Conservation (phyloP, 2,113 vertebrate species). For the Phaethornis superciliosus region DNA sequence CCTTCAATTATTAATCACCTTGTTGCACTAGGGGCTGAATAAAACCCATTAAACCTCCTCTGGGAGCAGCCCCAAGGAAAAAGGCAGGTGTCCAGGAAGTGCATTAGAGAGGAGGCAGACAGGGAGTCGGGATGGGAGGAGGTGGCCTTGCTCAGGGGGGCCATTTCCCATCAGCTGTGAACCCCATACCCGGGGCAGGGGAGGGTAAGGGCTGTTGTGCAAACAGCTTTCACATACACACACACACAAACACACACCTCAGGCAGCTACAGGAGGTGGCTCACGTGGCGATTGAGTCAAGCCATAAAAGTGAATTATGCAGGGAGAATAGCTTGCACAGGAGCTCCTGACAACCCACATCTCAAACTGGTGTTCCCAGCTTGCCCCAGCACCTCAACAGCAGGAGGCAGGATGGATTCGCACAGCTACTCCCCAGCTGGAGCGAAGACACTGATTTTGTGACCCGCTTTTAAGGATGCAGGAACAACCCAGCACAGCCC, state of each 20-base stretch:
- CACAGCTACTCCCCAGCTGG: not conserved
- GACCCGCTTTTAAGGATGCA: not conserved
- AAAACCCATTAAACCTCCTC: slow-evolving; percentile 36
- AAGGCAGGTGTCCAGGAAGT: slow-evolving; percentile 47
- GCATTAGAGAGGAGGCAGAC: slow-evolving; percentile 21
- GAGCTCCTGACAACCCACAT: not conserved
- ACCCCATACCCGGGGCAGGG: not conserved
- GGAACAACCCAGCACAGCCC: not conserved
- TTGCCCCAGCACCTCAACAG: not conserved
- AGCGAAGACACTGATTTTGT: not conserved
- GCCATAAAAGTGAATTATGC: not conserved
- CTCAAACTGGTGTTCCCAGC: not conserved
- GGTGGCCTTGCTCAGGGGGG: not conserved
- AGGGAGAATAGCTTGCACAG: not conserved
- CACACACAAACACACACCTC: not conserved
- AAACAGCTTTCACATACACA: too few species aligned
- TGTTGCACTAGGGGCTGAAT: not conserved
- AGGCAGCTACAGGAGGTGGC: not conserved
- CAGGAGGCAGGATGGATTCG: not conserved
- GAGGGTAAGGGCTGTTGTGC: rapidly evolving
- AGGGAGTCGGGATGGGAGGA: not conserved
- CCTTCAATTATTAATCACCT: slow-evolving; percentile 65
- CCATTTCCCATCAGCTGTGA: not conserved
- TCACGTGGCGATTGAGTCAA: not conserved
- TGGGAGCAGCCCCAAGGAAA: not conserved